Percentiles rank a stretch among this genome's conserved stretches.
Conservation (phyloP, 1,140 invertebrate genomes). For the Drosophila lacteicornis region DNA sequence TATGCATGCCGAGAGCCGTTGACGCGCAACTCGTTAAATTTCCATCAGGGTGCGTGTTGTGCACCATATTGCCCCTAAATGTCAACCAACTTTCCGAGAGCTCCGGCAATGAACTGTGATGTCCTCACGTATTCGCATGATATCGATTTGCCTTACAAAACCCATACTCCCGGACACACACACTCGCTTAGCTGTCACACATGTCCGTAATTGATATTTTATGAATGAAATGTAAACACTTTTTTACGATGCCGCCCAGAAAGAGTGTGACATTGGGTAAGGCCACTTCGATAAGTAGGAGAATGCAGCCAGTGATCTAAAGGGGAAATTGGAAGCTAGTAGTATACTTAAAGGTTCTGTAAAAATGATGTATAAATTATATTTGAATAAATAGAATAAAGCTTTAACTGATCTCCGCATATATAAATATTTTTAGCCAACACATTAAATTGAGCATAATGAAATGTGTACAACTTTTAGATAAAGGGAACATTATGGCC, state of each 20-base stretch:
- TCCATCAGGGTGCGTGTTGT: slow-evolving; percentile 76
- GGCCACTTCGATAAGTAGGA: slow-evolving; percentile 4
- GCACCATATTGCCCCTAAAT: slow-evolving; percentile 76
- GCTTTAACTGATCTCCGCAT: too few relatives aligned
- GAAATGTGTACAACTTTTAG: not conserved
- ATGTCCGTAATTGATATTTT: slow-evolving; percentile 82
- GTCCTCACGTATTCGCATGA: slow-evolving; percentile 80
- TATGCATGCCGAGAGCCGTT: slow-evolving; percentile 57
- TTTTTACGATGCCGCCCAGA: slow-evolving; percentile 63
- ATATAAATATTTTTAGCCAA: not conserved
- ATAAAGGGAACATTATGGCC: not conserved
- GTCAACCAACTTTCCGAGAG: slow-evolving; percentile 52
- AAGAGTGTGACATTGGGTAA: slow-evolving; percentile 6
- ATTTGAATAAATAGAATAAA: not conserved
- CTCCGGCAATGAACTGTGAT: slow-evolving; percentile 78
- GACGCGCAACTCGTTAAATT: slow-evolving; percentile 77
- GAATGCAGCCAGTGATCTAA: not conserved
- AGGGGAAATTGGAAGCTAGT: not conserved
- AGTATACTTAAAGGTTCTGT: too few relatives aligned
- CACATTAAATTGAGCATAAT: not conserved
- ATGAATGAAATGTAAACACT: slow-evolving; percentile 83
- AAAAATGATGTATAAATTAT: not conserved
- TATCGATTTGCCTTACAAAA: slow-evolving; percentile 80
- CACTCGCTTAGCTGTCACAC: slow-evolving; percentile 71
- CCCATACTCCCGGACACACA: slow-evolving; percentile 43